Percentiles rank a stretch among this genome's conserved stretches.
Conservation (phyloP, 2,113 vertebrate species). For the Gobio gobio region DNA sequence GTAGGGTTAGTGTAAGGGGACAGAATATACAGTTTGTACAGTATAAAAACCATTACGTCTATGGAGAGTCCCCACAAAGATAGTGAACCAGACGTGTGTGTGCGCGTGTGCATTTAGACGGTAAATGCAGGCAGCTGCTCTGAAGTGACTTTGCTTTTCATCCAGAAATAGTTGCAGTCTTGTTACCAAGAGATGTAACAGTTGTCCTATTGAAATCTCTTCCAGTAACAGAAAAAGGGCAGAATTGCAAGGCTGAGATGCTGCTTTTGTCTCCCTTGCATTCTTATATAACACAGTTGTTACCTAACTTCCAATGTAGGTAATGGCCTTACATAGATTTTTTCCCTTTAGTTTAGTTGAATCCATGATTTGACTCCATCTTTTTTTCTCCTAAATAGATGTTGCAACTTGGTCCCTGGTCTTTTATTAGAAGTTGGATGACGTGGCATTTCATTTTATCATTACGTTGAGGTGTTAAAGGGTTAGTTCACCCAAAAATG, state of each 20-base stretch:
- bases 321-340: neutral
- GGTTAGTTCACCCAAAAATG: no score
- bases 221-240: neutral
- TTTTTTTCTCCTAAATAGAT: neutral
- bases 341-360: neutral
- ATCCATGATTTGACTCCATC: neutral
- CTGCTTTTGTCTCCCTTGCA: neutral
- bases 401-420: neutral
- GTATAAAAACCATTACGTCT: no score
- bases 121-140: conserved; percentile 3
- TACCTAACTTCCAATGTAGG: conserved; percentile 15
- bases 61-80: no score
- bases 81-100: neutral
- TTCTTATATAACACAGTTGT: conserved; percentile 11
- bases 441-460: neutral
- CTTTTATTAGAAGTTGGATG: neutral
- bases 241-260: conserved; percentile 4
- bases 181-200: neutral
- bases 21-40: no score
- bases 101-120: neutral
- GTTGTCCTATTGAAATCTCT: neutral
- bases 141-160: conserved; percentile 21
- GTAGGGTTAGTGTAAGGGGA: no score
- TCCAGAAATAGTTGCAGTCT: neutral
- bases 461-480: neutral